These are phyloP conservation scores for Danio rerio DNA, from an alignment of 2,113 vertebrate genomes.

Conservation along the genomic window DNA sequence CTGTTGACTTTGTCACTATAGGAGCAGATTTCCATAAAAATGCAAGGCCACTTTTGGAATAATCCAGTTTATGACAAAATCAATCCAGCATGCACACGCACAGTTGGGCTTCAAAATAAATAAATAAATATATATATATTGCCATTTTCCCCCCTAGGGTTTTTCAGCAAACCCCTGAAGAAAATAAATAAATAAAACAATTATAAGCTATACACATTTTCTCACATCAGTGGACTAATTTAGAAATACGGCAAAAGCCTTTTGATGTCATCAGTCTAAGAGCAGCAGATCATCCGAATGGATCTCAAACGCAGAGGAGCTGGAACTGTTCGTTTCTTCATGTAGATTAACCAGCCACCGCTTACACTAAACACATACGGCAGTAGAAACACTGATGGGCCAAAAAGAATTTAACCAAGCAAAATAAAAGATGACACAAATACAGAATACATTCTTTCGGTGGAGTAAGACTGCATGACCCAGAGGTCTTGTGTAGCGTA, in stretches of 20 bases:
- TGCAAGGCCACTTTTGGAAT: constrained; percentile 78
- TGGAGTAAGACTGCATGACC: background rate
- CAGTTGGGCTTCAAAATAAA: constrained; percentile 63
- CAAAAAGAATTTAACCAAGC: background rate
- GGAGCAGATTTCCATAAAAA: constrained; percentile 63
- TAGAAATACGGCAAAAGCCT: constrained; percentile 13
- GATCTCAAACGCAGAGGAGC: background rate
- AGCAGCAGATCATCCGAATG: background rate
- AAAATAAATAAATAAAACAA: constrained; percentile 23
- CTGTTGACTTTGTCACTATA: constrained; percentile 50
- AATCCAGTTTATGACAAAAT: constrained; percentile 63
- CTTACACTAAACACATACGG: background rate
- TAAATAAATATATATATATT: constrained; percentile 57
- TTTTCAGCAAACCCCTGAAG: constrained; percentile 23
- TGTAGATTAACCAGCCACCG: background rate
- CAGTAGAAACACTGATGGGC: background rate
- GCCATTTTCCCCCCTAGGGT: background rate
- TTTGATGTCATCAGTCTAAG: constrained; percentile 6
- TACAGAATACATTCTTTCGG: constrained; percentile 17
- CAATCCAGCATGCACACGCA: constrained; percentile 76
- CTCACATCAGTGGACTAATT: constrained; percentile 37
- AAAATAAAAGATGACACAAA: background rate
- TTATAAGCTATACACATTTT: constrained; percentile 49
- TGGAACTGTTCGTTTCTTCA: background rate
- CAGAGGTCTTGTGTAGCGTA: background rate